Base-by-base conservation (phyloP, 2,113 vertebrate genomes). In the Heterotilapia buettikoferi region DNA sequence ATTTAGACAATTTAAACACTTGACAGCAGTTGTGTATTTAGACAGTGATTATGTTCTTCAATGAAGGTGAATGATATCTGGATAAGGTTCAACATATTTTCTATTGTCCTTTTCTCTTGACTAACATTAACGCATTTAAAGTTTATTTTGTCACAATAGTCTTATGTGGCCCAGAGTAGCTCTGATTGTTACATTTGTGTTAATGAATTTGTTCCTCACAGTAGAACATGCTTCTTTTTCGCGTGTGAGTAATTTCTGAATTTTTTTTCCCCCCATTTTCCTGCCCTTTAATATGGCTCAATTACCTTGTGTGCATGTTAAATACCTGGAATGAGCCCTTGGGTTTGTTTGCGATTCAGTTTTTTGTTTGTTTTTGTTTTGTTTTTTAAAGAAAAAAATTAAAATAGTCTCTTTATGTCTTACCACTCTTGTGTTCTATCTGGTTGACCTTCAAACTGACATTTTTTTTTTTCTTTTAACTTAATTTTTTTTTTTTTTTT, bases 361-460 rank as follows among this genome's bases (percentile, higher is more conserved):
- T 80, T 89, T 86, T 40, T 45, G 11, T 66, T 10, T 38, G n/a
- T 29, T 61, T n/a, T 68, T 24, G 4, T n/a, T 4, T 8, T n/a
- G 0, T 50, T 50, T 78, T 90, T 85, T 45, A 36, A 36, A 66
- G 31, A 33, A 52, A 61, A 82, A 47, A 26, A 26, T 84, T 45
- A n/a, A 54, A 85, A 45, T 71, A 2, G 40, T 57, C 26, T 84
- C 54, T 78, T 38, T 76, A 4, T 26, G 38, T 83, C 11, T 88
- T 80, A n/a, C 24, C 85, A 54, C 84, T 31, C 45, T 86, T 86
- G 47, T 73, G 68, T 88, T 88, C 86, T 59, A 76, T 89, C 82
- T 88, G 78, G 50, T 76, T 80, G 78, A 92, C 76, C 87, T 52
- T 84, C 43, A 90, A 73, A 78, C 71, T 90, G 83, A 56, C 16